Conservation (phyloP, 2,797 vertebrate species). For the Somateria mollissima region DNA sequence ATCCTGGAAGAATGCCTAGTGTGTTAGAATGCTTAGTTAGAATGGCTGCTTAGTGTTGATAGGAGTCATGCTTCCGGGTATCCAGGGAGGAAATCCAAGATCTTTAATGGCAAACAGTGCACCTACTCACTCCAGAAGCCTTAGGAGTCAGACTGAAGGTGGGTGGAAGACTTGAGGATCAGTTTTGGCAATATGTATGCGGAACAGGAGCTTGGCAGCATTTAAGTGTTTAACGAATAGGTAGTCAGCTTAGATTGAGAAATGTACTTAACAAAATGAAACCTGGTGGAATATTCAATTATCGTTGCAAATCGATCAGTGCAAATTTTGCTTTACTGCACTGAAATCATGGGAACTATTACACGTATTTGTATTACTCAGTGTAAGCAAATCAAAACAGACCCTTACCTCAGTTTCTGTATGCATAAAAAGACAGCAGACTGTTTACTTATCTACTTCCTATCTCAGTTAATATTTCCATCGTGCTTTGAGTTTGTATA, state of each 20-base stretch:
- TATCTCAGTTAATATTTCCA: background rate
- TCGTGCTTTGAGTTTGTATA: background rate
- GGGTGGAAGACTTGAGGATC: background rate
- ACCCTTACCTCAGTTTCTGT: background rate
- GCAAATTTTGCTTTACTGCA: background rate
- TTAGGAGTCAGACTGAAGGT: background rate
- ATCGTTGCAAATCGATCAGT: background rate
- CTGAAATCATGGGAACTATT: background rate
- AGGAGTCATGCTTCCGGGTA: background rate
- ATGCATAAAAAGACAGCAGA: background rate
- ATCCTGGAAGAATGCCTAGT: background rate
- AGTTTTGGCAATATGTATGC: background rate
- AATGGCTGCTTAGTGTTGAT: background rate
- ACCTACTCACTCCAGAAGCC: background rate
- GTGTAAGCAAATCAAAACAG: background rate
- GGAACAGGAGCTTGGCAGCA: background rate
- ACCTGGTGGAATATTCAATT: background rate
- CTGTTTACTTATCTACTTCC: background rate
- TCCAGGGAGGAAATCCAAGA: conserved; percentile 20
- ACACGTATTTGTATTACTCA: background rate
- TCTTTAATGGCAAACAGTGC: background rate
- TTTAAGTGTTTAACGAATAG: background rate
- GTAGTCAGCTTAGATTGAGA: background rate
- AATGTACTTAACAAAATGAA: background rate
- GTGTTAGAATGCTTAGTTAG: background rate